These are phyloP conservation scores for Pseudocheirus occidentalis DNA, from an alignment of 2,797 vertebrate genomes.

Conservation along the genomic window DNA sequence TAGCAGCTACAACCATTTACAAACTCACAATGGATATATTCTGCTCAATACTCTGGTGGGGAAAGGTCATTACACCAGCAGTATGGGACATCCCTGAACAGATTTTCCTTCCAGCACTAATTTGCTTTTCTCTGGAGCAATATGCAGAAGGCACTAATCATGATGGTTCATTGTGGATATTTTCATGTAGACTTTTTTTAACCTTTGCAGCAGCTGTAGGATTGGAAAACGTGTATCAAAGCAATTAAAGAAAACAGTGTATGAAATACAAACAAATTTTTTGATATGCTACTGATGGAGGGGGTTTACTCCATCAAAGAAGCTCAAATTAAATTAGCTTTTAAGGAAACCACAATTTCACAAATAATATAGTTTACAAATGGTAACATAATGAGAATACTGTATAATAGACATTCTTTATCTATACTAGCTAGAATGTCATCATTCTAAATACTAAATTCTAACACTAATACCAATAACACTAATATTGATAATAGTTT, in stretches of 20 bases:
- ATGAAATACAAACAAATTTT: conserved; percentile 55
- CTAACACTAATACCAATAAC: background rate
- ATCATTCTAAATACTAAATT: background rate
- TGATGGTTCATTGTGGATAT: conserved; percentile 58
- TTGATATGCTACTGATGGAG: conserved; percentile 54
- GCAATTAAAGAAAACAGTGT: conserved; percentile 57
- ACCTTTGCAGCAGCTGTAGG: conserved; percentile 72
- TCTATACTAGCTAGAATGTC: conserved; percentile 41
- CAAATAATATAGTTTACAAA: conserved; percentile 28
- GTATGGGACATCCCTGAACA: conserved; percentile 72
- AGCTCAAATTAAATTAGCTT: conserved; percentile 69
- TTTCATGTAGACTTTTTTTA: conserved; percentile 70
- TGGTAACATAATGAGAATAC: conserved; percentile 33
- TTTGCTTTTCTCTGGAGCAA: conserved; percentile 79
- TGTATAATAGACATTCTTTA: conserved; percentile 26
- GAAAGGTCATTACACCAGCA: conserved; percentile 63
- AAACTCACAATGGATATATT: conserved; percentile 68
- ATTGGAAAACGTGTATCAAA: conserved; percentile 64
- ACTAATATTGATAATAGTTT: background rate
- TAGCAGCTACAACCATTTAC: conserved; percentile 63
- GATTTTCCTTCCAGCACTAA: conserved; percentile 74
- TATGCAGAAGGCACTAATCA: conserved; percentile 70
- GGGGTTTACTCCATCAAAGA: conserved; percentile 57
- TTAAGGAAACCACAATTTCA: conserved; percentile 60
- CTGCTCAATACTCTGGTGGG: conserved; percentile 56